Evolutionary conservation across 30 jellyfish, hydroid and myxozoan species (phyloP).

Genomic region (Catostylus mosaicus): DNA sequence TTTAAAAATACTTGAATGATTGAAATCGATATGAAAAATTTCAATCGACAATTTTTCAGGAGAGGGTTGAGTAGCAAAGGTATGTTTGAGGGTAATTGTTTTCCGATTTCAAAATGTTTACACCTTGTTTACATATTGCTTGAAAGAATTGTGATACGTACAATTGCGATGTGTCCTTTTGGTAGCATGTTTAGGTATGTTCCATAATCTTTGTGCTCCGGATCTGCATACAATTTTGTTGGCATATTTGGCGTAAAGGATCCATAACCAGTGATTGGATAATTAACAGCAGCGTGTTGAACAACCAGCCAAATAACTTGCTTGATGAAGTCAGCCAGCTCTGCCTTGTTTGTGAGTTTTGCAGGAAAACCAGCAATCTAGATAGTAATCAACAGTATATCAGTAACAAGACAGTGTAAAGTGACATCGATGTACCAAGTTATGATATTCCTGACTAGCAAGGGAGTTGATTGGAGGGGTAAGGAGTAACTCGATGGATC

Average conservation of each 20-base stretch:
- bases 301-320: conserved; percentile 81
- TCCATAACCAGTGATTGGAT: conserved; percentile 81
- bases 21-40: too few species aligned
- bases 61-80: too few species aligned
- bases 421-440: too few species aligned
- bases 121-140: background rate
- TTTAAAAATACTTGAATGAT: too few species aligned
- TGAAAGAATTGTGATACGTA: conserved; percentile 13
- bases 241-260: conserved; percentile 81
- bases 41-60: too few species aligned
- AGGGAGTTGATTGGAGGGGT: too few species aligned
- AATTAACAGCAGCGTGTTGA: conserved; percentile 86
- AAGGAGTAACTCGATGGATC: too few species aligned
- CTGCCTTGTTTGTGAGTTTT: conserved; percentile 31
- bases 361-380: conserved; percentile 82
- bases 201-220: conserved; percentile 18
- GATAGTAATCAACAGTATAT: too few species aligned
- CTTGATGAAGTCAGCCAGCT: conserved; percentile 54
- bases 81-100: too few species aligned
- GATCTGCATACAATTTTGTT: conserved; percentile 78
- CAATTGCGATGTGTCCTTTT: conserved; percentile 53
- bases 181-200: conserved; percentile 61
- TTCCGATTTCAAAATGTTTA: too few species aligned
- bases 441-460: too few species aligned
- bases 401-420: too few species aligned